These are phyloP conservation scores for Thaleichthys pacificus DNA, from an alignment of 2,797 vertebrate genomes.

Conservation along the genomic window DNA sequence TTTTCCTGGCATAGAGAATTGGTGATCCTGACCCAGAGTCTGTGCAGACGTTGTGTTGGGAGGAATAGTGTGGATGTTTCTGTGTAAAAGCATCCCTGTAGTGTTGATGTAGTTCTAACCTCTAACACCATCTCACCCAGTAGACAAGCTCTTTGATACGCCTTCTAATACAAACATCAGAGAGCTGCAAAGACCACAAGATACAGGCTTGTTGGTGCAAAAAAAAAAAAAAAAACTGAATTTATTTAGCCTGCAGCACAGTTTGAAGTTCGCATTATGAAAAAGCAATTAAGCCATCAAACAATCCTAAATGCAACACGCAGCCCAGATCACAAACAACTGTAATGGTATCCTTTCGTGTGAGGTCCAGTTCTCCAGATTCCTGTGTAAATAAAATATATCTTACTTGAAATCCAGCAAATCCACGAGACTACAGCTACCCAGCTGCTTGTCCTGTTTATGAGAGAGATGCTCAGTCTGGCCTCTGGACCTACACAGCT, in stretches of 20 bases:
- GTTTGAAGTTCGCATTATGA: constrained; percentile 3
- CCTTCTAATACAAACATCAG: no score
- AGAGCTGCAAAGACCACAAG: no score
- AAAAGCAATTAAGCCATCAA: not conserved
- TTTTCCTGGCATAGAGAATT: not conserved
- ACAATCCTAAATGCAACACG: not conserved
- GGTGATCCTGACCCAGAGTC: not conserved
- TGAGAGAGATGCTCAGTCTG: not conserved
- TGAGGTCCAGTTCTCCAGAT: not conserved
- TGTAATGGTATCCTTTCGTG: not conserved
- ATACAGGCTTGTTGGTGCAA: not conserved
- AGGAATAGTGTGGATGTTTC: constrained; percentile 3
- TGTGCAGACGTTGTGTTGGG: constrained; percentile 3
- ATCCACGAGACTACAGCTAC: not conserved
- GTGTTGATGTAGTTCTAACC: constrained; percentile 12
- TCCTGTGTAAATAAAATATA: constrained; percentile 9
- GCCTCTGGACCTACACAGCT: not conserved
- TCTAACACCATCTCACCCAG: constrained; percentile 4
- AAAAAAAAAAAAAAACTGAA: not conserved
- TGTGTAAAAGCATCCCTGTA: constrained; percentile 2
- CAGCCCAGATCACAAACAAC: not conserved
- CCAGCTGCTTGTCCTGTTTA: constrained; percentile 12
- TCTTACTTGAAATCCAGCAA: constrained; percentile 1
- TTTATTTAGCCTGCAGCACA: not conserved
- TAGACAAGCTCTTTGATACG: not conserved